These are phyloP conservation scores for Drosophila sordidapex DNA, from an alignment of 2,888 invertebrate genomes.

Conservation along the genomic window DNA sequence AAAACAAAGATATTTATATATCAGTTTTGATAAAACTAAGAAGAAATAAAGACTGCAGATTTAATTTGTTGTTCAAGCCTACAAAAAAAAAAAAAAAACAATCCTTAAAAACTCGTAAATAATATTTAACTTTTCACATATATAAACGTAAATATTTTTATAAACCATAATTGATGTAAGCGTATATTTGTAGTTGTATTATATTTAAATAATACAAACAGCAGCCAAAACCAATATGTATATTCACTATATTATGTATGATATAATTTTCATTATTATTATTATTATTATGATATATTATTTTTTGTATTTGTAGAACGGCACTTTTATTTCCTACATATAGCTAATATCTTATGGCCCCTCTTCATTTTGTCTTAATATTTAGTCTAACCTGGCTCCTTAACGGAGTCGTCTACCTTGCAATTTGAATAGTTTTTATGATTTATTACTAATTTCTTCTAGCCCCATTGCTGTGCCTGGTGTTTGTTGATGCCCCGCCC, in stretches of 20 bases:
- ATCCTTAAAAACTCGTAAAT: conserved; percentile 40
- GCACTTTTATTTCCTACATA: conserved; percentile 52
- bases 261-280: conserved; percentile 31
- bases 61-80: conserved; percentile 65
- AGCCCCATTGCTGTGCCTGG: conserved; percentile 72
- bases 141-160: conserved; percentile 35
- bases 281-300: conserved; percentile 31
- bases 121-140: conserved; percentile 31
- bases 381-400: conserved; percentile 53
- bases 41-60: conserved; percentile 78
- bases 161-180: conserved; percentile 51
- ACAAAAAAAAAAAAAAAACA: conserved; percentile 18
- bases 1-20: conserved; percentile 37
- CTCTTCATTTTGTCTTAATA: conserved; percentile 7
- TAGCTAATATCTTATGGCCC: conserved; percentile 12
- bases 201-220: conserved; percentile 37
- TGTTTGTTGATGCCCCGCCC: conserved; percentile 59
- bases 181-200: conserved; percentile 62
- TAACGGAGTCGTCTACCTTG: conserved; percentile 40
- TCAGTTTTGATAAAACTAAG: conserved; percentile 65
- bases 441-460: conserved; percentile 57
- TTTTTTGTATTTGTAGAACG: conserved; percentile 78
- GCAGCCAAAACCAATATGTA: conserved; percentile 17
- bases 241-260: conserved; percentile 34
- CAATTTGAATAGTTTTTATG: conserved; percentile 23